These are phyloP conservation scores for Mormyrops attenuatus DNA, from an alignment of 2,797 vertebrate genomes.

Conservation along the genomic window DNA sequence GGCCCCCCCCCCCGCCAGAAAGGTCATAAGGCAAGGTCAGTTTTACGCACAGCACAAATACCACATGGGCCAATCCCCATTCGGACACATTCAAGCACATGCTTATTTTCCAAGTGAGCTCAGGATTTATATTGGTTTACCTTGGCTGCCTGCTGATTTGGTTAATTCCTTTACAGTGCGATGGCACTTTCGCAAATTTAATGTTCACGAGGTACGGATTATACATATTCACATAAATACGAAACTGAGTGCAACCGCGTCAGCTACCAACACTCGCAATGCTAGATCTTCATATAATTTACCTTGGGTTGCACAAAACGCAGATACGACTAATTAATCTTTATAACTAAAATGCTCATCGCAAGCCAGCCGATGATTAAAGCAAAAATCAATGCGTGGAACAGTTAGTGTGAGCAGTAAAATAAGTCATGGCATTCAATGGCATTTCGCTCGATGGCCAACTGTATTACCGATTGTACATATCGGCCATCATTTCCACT, in stretches of 20 bases:
- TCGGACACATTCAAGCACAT: not conserved
- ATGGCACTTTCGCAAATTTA: not conserved
- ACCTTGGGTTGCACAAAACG: not conserved
- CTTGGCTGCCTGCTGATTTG: not conserved
- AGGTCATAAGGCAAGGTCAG: not conserved
- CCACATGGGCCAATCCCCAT: not conserved
- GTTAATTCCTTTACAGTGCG: not conserved
- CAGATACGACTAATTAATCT: not conserved
- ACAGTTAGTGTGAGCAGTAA: not conserved
- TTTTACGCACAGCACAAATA: not conserved
- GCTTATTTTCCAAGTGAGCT: too few relatives aligned
- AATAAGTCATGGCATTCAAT: not conserved
- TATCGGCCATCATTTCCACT: slow-evolving; percentile 98
- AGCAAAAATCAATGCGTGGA: not conserved
- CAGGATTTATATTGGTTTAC: not conserved
- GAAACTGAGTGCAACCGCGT: not conserved
- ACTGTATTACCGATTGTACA: slow-evolving; percentile 86
- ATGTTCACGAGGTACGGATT: not conserved
- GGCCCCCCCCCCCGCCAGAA: too few relatives aligned
- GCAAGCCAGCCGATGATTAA: not conserved
- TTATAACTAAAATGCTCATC: not conserved
- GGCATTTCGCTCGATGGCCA: not conserved
- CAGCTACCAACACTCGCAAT: not conserved
- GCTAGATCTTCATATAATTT: not conserved
- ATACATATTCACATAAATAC: not conserved